phyloP scores from a whole-genome alignment of 2,888 invertebrate species.

The Elmis aenea region DNA sequence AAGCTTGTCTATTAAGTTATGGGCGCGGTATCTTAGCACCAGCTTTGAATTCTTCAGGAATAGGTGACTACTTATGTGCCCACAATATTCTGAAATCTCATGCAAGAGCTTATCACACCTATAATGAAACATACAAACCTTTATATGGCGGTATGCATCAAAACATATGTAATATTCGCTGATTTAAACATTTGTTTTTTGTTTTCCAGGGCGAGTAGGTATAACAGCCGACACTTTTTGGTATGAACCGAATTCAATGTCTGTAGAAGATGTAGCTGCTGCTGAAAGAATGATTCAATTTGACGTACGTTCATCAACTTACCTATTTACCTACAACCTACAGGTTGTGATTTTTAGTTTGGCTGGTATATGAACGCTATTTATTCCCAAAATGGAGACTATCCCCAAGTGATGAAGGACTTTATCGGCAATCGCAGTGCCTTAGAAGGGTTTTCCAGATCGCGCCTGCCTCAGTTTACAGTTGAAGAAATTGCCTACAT shows the following conservation, averaged over 20 bases:
- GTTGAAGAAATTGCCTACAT: conserved; percentile 45
- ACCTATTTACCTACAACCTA: conserved; percentile 13
- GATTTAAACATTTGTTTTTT: background rate
- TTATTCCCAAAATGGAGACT: conserved; percentile 53
- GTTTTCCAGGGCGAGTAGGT: conserved; percentile 51
- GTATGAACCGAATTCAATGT: conserved; percentile 55
- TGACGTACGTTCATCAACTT: conserved; percentile 52
- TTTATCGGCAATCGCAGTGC: conserved; percentile 52
- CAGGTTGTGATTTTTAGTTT: conserved; percentile 21
- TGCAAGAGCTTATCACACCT: conserved; percentile 57
- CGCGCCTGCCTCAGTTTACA: conserved; percentile 55
- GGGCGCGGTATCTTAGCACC: conserved; percentile 44
- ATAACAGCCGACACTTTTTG: conserved; percentile 58
- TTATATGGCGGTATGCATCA: conserved; percentile 31
- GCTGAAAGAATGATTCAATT: conserved; percentile 55
- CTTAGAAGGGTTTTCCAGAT: conserved; percentile 52
- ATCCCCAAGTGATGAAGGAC: conserved; percentile 52
- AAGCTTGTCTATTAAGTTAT: conserved; percentile 34
- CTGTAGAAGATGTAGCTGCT: conserved; percentile 53
- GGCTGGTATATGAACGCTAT: conserved; percentile 57
- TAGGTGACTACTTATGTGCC: conserved; percentile 56
- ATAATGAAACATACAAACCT: conserved; percentile 48
- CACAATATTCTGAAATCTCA: conserved; percentile 63
- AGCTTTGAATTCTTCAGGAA: conserved; percentile 47
- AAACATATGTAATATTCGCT: too few relatives aligned